These are phyloP conservation scores for Pungitius pungitius DNA, from an alignment of 2,113 vertebrate genomes.

Conservation along the genomic window DNA sequence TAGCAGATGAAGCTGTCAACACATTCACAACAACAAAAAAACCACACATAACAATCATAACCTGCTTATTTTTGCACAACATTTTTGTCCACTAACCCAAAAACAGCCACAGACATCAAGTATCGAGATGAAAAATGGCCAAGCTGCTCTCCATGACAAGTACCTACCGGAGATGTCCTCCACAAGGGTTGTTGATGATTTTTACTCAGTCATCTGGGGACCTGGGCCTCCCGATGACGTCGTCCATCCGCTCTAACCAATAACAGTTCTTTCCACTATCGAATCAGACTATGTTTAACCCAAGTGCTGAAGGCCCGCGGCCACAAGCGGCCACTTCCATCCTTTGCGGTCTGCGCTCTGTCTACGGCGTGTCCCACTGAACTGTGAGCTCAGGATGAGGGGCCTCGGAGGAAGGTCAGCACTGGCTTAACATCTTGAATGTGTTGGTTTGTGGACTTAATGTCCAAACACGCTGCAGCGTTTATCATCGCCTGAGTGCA, in stretches of 20 bases:
- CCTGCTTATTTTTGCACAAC: conserved; percentile 9
- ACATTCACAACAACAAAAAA: conserved; percentile 22
- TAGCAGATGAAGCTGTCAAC: conserved; percentile 40
- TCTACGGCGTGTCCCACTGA: conserved; percentile 54
- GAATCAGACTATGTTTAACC: conserved; percentile 69
- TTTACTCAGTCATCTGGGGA: conserved; percentile 50
- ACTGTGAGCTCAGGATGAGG: conserved; percentile 27
- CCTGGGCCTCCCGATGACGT: conserved; percentile 38
- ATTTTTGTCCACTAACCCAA: conserved; percentile 20
- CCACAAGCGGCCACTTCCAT: conserved; percentile 69
- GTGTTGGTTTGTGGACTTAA: not conserved
- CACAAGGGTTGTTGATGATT: conserved; percentile 53
- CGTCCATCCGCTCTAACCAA: conserved; percentile 43
- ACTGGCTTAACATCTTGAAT: conserved; percentile 1
- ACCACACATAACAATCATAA: conserved; percentile 11
- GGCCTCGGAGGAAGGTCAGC: conserved; percentile 19
- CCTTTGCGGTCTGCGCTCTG: conserved; percentile 59
- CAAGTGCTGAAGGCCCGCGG: conserved; percentile 43
- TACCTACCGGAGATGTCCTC: conserved; percentile 45
- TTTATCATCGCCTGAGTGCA: not conserved
- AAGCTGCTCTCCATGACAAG: conserved; percentile 46
- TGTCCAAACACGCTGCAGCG: not conserved
- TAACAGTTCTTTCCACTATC: conserved; percentile 68
- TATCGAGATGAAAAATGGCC: conserved; percentile 32
- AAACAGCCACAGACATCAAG: conserved; percentile 38